phyloP scores from a whole-genome alignment of 2,113 vertebrate species.

The Oostethus manadensis region DNA sequence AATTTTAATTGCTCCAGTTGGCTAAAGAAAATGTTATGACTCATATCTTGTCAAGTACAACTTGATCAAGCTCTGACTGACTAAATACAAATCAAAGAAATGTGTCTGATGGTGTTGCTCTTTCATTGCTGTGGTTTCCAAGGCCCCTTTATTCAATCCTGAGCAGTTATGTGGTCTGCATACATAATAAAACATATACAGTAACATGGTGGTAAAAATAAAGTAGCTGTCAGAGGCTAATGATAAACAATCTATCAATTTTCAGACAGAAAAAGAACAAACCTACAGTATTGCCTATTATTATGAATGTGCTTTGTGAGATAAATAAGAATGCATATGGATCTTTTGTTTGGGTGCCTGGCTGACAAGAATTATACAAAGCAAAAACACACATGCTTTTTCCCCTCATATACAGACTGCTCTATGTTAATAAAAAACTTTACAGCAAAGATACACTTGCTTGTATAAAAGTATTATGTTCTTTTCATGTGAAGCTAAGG shows the following conservation, averaged over 20 bases:
- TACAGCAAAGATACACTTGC: constrained; percentile 64
- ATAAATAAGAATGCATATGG: constrained; percentile 64
- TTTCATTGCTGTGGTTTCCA: constrained; percentile 46
- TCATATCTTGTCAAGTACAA: constrained; percentile 31
- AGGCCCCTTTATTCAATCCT: constrained; percentile 59
- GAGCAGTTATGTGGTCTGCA: constrained; percentile 59
- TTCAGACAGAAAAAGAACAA: constrained; percentile 43
- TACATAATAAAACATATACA: constrained; percentile 64
- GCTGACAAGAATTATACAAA: constrained; percentile 33
- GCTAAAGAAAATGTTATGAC: constrained; percentile 5
- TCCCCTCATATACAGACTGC: constrained; percentile 77
- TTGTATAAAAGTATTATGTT: constrained; percentile 70
- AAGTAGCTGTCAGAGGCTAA: constrained; percentile 33
- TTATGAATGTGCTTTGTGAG: constrained; percentile 37
- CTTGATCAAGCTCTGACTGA: constrained; percentile 13
- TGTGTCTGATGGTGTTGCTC: constrained; percentile 23
- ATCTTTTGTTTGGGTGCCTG: constrained; percentile 40
- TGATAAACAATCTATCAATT: constrained; percentile 44
- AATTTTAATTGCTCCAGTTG: constrained; percentile 30
- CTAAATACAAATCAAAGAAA: constrained; percentile 24
- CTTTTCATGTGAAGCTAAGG: constrained; percentile 64
- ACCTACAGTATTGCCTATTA: constrained; percentile 44
- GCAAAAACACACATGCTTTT: constrained; percentile 66
- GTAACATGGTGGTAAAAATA: constrained; percentile 40
- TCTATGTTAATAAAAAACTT: constrained; percentile 67